Evolutionary conservation across 1,140 invertebrate genomes (phyloP), one percentile per base, ranked within the genome.

Genomic region (Drosophila tristis): DNA sequence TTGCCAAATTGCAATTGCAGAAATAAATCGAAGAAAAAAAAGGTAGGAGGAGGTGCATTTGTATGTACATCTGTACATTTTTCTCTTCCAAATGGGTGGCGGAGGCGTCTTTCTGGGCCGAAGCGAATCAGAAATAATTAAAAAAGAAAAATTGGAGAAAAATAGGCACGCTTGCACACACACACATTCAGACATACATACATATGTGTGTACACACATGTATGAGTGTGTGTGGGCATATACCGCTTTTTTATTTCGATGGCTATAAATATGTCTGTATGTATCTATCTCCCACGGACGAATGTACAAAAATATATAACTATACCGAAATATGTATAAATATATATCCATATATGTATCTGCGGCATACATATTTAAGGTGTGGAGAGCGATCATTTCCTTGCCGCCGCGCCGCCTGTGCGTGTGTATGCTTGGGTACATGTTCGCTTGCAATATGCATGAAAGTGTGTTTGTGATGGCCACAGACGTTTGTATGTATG

Each of bases 321-420:
- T 45, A 56, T 57, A 47, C 66, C 63, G 51, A 78, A 78, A 58
- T 78, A 78, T 79, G 61, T 78, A 74, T 78, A 59, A 64, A 62
- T 80, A 63, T 59, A 77, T 77, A 76, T 72, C 55, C 57, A 70
- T 77, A 76, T 74, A 51, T 74, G 53, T 49, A 76, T 78, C 75
- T 60, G 29, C 65, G 66, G 15, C 53, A 50, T 60, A 72, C 64
- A 70, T 70, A 70, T 70, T 70, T 70, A 70, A 70, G 67, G 67
- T 70, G 61, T 64, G 61, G 43, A 59, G 61, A 59, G 65, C 43
- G 67, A 70, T 70, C 67, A 53, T 70, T 70, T 70, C 66, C 66
- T 68, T 70, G 44, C 62, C 47, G 63, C 60, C 29, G 31, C 39
- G 23, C 25, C 31, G 44, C 15, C 25, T 53, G 39, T 67, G 20